Conservation (phyloP, 2,797 vertebrate genomes). For the Eulemur mongoz region DNA sequence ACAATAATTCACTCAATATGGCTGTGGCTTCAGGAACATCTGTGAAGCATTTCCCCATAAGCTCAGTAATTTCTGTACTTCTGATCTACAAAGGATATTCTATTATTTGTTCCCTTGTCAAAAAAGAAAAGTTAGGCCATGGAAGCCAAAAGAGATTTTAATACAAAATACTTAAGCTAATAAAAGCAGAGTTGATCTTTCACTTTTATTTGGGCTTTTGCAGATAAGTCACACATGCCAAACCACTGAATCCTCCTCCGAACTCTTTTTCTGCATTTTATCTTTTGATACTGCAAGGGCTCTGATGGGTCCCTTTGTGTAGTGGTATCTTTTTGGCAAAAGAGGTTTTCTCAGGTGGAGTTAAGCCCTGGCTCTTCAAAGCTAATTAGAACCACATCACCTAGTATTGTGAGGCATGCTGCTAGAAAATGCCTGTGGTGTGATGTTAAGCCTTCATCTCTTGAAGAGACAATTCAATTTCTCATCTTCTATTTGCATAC, state of each 20-base stretch:
- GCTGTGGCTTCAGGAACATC: conserved; percentile 74
- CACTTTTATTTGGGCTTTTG: conserved; percentile 1
- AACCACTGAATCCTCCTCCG: background rate
- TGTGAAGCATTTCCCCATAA: conserved; percentile 76
- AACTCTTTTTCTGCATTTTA: background rate
- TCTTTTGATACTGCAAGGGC: background rate
- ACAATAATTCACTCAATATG: conserved; percentile 71
- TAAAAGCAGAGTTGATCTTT: conserved; percentile 27
- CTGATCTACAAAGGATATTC: conserved; percentile 51
- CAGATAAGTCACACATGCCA: background rate
- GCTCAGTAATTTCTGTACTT: conserved; percentile 71
- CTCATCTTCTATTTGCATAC: conserved; percentile 41
- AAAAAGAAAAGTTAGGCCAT: conserved; percentile 28
- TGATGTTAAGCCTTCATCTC: background rate
- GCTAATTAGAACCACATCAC: conserved; percentile 35
- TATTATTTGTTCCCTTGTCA: conserved; percentile 40
- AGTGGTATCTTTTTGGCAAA: background rate
- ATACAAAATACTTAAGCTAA: conserved; percentile 23
- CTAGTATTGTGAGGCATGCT: background rate
- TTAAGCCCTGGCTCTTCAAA: conserved; percentile 16
- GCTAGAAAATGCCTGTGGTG: background rate
- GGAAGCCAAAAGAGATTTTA: conserved; percentile 56
- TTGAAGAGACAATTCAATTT: conserved; percentile 11
- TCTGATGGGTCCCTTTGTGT: background rate
- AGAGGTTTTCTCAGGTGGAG: background rate